Conservation (phyloP, 2,797 vertebrate genomes). For the Enteromius unitaeniatus region DNA sequence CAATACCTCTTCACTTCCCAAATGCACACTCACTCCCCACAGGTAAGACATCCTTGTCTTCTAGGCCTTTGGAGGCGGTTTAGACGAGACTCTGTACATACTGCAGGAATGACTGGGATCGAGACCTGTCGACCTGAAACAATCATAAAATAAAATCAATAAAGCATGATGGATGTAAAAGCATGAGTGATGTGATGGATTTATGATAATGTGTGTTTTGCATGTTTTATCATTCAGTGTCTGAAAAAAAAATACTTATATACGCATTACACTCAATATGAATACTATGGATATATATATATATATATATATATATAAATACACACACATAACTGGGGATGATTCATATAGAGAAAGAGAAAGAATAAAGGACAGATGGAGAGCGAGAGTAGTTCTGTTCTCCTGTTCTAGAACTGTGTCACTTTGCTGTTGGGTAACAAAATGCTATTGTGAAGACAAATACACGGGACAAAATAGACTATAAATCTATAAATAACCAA, state of each 20-base stretch:
- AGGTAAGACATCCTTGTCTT: conserved; percentile 48
- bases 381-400: conserved; percentile 8
- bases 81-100: conserved; percentile 25
- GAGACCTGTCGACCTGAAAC: not conserved
- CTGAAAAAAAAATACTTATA: not conserved
- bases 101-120: conserved; percentile 25
- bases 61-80: conserved; percentile 35
- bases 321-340: not conserved
- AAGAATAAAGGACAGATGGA: conserved; percentile 20
- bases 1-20: conserved; percentile 58
- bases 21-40: conserved; percentile 45
- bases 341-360: not conserved
- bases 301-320: not conserved
- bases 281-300: not conserved
- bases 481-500: not conserved
- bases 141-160: not conserved
- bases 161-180: conserved; percentile 16
- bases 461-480: not conserved
- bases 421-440: conserved; percentile 19
- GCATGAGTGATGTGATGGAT: not conserved
- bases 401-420: conserved; percentile 20
- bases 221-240: not conserved
- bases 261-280: not conserved
- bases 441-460: not conserved
- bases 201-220: not conserved